Percentiles rank a stretch among this genome's conserved stretches.
Evolutionary conservation across 2,888 invertebrate species (phyloP).

Genomic region (Orthonevra nobilis): DNA sequence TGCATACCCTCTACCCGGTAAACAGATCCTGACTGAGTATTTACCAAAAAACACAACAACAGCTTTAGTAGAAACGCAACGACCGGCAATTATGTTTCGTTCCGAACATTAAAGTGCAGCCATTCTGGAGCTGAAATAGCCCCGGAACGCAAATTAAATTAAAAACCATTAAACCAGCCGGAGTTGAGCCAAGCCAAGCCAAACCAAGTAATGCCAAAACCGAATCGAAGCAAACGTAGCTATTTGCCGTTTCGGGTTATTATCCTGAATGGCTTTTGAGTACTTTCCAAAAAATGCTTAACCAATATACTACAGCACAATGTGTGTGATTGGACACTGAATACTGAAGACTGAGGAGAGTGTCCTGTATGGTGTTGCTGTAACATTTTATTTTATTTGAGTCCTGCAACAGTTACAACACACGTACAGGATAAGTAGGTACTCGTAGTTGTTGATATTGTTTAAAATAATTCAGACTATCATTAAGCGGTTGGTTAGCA

Average conservation of each 20-base stretch:
- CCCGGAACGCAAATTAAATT: slow-evolving; percentile 72
- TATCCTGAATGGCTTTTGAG: slow-evolving; percentile 71
- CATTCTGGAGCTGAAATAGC: slow-evolving; percentile 63
- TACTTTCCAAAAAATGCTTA: slow-evolving; percentile 69
- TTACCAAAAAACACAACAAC: too few relatives aligned
- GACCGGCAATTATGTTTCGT: slow-evolving; percentile 69
- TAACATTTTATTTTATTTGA: slow-evolving; percentile 67
- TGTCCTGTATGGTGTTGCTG: slow-evolving; percentile 44
- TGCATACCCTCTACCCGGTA: slow-evolving; percentile 54
- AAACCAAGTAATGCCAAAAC: too few relatives aligned
- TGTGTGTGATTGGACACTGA: slow-evolving; percentile 47
- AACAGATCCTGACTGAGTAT: too few relatives aligned
- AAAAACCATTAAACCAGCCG: slow-evolving; percentile 71
- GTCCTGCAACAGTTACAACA: slow-evolving; percentile 19
- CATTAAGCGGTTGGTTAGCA: slow-evolving; percentile 71
- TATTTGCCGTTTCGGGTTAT: slow-evolving; percentile 65
- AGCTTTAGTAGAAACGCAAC: slow-evolving; percentile 52
- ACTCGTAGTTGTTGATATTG: slow-evolving; percentile 33
- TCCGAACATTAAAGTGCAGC: slow-evolving; percentile 66
- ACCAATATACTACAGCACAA: slow-evolving; percentile 60
- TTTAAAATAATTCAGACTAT: slow-evolving; percentile 71
- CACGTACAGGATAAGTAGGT: slow-evolving; percentile 23
- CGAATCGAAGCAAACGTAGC: too few relatives aligned
- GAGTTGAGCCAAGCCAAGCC: too few relatives aligned
- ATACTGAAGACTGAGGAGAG: not conserved